Evolutionary conservation across 2,113 vertebrate species (phyloP).

Genomic region (Podocnemis expansa): DNA sequence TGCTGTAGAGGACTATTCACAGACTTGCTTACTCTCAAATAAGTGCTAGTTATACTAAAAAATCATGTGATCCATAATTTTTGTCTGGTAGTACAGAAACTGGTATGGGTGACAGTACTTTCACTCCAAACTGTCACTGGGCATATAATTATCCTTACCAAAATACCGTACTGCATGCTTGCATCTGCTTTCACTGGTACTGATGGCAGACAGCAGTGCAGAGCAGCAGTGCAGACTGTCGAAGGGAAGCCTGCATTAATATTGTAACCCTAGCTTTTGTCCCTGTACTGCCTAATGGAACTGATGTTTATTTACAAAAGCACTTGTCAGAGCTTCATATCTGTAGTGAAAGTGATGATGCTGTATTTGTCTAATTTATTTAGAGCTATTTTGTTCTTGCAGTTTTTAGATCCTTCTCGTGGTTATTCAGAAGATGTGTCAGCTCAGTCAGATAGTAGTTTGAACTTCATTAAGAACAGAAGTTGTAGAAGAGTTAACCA

Average conservation of each 20-base stretch:
- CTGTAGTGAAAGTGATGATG: background rate
- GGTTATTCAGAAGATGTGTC: slow-evolving; percentile 78
- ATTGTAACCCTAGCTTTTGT: background rate
- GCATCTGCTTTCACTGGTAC: background rate
- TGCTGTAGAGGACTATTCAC: background rate
- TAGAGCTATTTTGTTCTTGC: background rate
- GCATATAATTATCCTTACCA: background rate
- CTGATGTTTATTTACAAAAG: background rate
- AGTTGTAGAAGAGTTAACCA: background rate
- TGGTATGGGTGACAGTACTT: fast-evolving
- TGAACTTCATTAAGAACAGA: background rate
- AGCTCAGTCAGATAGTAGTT: fast-evolving
- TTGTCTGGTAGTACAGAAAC: background rate
- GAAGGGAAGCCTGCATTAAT: background rate
- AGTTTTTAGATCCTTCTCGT: slow-evolving; percentile 79
- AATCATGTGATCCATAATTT: background rate
- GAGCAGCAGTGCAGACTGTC: background rate
- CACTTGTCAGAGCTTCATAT: background rate
- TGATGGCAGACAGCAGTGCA: background rate
- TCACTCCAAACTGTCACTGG: background rate
- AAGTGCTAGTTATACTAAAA: background rate
- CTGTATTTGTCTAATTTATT: background rate
- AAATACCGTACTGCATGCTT: background rate
- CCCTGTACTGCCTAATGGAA: background rate
- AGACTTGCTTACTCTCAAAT: background rate